Conservation (phyloP, 1,140 invertebrate genomes). For the Muscidifurax raptorellus region DNA sequence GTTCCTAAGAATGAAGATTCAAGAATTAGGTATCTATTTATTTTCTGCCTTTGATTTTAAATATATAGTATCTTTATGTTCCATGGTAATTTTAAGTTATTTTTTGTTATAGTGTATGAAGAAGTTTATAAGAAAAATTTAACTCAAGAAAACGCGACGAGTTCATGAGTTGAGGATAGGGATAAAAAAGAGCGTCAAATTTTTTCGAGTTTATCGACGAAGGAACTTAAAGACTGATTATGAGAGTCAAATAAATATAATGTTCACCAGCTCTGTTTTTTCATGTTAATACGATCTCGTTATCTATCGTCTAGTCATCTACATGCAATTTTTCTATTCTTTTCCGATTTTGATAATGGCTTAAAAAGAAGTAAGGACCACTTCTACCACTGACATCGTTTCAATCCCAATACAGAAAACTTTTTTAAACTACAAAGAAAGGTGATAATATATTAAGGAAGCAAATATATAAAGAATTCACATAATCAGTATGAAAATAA, state of each 20-base stretch:
- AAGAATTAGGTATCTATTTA: slow-evolving; percentile 61
- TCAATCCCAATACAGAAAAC: background rate
- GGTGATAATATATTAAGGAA: background rate
- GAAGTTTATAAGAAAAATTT: slow-evolving; percentile 70
- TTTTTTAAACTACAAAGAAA: background rate
- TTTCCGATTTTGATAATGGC: background rate
- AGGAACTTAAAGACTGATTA: slow-evolving; percentile 31
- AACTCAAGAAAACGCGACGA: slow-evolving; percentile 45
- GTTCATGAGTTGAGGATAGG: slow-evolving; percentile 44
- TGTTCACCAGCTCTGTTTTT: slow-evolving; percentile 21
- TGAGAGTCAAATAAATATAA: slow-evolving; percentile 15
- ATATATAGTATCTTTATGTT: background rate
- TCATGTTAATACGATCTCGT: background rate
- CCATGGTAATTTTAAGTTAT: background rate
- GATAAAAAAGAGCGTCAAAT: slow-evolving; percentile 15
- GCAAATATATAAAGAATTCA: background rate
- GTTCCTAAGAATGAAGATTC: slow-evolving; percentile 72
- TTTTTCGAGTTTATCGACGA: background rate
- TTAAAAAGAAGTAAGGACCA: background rate
- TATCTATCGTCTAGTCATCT: slow-evolving; percentile 17
- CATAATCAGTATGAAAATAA: background rate
- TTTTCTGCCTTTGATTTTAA: background rate
- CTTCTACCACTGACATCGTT: background rate
- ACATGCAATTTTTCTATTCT: slow-evolving; percentile 37
- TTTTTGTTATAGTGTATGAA: slow-evolving; percentile 64